Conservation (phyloP, 2,113 vertebrate species). For the Embiotoca jacksoni region DNA sequence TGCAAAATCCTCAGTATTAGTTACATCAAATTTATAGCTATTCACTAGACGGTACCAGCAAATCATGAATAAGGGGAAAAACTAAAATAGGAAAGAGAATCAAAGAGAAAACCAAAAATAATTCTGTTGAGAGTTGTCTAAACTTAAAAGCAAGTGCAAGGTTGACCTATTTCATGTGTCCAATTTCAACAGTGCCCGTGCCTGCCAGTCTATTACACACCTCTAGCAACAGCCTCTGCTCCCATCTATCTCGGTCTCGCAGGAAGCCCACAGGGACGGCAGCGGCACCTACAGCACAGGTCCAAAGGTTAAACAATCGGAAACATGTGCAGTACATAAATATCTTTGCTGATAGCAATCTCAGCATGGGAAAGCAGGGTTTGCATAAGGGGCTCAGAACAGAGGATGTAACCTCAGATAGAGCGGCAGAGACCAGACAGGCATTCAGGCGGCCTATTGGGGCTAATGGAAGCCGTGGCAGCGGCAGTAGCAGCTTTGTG, state of each 20-base stretch:
- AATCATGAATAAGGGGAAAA: not conserved
- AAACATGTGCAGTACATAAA: slow-evolving; percentile 81
- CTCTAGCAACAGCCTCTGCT: slow-evolving; percentile 50
- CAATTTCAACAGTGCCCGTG: slow-evolving; percentile 55
- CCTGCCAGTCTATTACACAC: slow-evolving; percentile 65
- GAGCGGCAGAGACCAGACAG: slow-evolving; percentile 39
- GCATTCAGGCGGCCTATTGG: slow-evolving; percentile 53
- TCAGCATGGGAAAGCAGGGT: slow-evolving; percentile 46
- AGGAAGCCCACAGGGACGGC: slow-evolving; percentile 44
- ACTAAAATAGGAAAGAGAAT: not conserved
- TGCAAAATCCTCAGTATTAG: not conserved
- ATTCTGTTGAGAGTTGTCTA: slow-evolving; percentile 25
- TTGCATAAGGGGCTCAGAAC: slow-evolving; percentile 59
- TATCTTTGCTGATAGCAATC: slow-evolving; percentile 74
- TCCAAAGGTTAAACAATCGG: slow-evolving; percentile 80
- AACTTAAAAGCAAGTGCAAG: slow-evolving; percentile 52
- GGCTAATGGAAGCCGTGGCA: slow-evolving; percentile 70
- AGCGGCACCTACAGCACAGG: slow-evolving; percentile 68
- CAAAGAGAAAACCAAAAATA: not conserved
- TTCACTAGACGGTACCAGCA: not conserved
- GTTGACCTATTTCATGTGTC: slow-evolving; percentile 53
- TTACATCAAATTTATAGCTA: not conserved
- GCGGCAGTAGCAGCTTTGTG: slow-evolving; percentile 58
- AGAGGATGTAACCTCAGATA: slow-evolving; percentile 75
- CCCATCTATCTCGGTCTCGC: slow-evolving; percentile 53